Base-by-base conservation (phyloP, 2,888 invertebrate genomes). In the Apodemia zela region DNA sequence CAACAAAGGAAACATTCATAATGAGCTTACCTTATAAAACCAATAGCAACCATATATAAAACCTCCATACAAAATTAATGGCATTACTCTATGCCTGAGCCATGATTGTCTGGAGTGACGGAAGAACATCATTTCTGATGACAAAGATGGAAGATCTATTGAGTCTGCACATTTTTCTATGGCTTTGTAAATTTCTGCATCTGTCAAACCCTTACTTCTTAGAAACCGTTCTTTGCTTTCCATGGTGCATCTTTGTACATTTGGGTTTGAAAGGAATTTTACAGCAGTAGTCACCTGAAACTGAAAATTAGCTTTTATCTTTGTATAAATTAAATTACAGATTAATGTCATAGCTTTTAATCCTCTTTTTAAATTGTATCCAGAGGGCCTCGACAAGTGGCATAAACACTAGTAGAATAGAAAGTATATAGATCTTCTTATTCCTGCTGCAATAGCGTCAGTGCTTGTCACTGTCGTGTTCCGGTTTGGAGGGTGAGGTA, bases 251-350 rank as follows among this genome's bases (percentile, higher is more conserved):
- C 94, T 91, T 62, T 94, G 93, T 2, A 98, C 97, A 81, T 95
- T 96, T n/a, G 96, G 95, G 87, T 97, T 97, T 81, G 95, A 94
- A 62, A 98, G 88, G 89, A 98, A 98, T 76, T 96, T 96, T 3
- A 97, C 94, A 6, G 97, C 97, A 15, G 97, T 97, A 72, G 94
- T 93, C 67, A 97, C 94, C 97, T 97, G 81, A 29, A 91, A 84
- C 61, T 71, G 51, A 63, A 62, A 15, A 38, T 60, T 65, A 17
- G 51, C 64, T 65, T 69, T 63, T 59, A 68, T 63, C 67, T 29
- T 49, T 49, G 49, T 4, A 49, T 49, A 18, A 10, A 18, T 49
- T 49, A 1, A 15, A 15, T 42, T 49, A 10, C n/a, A 49, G n/a
- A n/a, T 49, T 15, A 15, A 18, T 47, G 3, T 17, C 17, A 4